A percentile compares a stretch with the other conserved stretches of the same genome.
Conservation (phyloP, 1,140 invertebrate species). For the Leptopilina clavipes region DNA sequence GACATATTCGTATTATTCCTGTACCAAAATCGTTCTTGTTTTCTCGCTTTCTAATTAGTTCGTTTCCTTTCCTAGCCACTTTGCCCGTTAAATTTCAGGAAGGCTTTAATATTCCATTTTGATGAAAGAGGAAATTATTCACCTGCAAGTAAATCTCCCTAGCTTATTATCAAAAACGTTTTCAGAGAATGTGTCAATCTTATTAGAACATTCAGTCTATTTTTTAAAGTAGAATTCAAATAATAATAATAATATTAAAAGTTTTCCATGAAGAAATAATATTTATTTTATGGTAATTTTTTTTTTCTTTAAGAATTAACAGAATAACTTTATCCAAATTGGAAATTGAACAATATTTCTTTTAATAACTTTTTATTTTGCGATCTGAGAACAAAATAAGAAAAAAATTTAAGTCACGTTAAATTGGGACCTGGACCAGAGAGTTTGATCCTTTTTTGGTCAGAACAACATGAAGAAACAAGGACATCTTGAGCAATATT, state of each 20-base stretch:
- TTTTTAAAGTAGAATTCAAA: no score
- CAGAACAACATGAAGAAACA: constrained; percentile 9
- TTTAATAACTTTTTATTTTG: background rate
- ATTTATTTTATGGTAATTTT: no score
- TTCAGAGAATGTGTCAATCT: background rate
- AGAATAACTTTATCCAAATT: background rate
- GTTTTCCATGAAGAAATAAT: no score
- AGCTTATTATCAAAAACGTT: background rate
- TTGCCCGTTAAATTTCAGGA: background rate
- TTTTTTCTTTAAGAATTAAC: background rate
- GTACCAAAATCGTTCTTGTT: background rate
- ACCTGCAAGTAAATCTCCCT: background rate
- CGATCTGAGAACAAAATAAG: background rate
- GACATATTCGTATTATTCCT: background rate
- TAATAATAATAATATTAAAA: background rate
- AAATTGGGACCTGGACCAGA: constrained; percentile 15
- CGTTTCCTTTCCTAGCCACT: background rate
- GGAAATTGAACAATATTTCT: background rate
- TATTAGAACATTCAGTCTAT: background rate
- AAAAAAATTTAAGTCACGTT: constrained; percentile 11
- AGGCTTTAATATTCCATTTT: constrained; percentile 2
- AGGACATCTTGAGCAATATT: constrained; percentile 28
- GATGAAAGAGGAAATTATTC: constrained; percentile 8
- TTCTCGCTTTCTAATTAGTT: constrained; percentile 22
- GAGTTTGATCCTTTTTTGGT: constrained; percentile 24